Percentiles rank a stretch among this genome's conserved stretches.
phyloP scores from a whole-genome alignment of 2,888 invertebrate genomes.

The Trissolcus brochymenae region DNA sequence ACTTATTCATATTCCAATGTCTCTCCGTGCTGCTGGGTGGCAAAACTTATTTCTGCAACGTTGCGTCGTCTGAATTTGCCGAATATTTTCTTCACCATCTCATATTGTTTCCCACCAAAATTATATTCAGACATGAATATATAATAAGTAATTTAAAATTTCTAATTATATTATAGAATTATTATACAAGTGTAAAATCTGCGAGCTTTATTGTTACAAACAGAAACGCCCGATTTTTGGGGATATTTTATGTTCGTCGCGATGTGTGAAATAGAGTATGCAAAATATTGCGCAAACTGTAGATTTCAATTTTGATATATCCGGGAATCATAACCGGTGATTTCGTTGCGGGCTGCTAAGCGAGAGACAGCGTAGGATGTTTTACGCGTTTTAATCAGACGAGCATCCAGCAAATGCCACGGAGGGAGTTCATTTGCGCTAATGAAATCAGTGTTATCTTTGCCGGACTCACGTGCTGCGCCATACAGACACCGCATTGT shows the following conservation, averaged over 20 bases:
- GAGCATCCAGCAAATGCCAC: slow-evolving; percentile 63
- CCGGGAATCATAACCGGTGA: slow-evolving; percentile 26
- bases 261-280: slow-evolving; percentile 8
- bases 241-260: too few species aligned
- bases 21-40: background rate
- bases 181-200: too few species aligned
- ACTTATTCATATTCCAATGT: slow-evolving; percentile 43
- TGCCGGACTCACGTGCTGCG: slow-evolving; percentile 62
- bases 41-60: slow-evolving; percentile 46
- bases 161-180: too few species aligned
- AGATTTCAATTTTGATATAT: slow-evolving; percentile 53
- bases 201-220: too few species aligned
- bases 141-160: too few species aligned
- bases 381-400: slow-evolving; percentile 74
- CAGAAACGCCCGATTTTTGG: too few species aligned
- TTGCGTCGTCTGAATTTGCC: slow-evolving; percentile 25
- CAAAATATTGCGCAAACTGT: slow-evolving; percentile 21
- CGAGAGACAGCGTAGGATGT: slow-evolving; percentile 65
- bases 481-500: slow-evolving; percentile 37
- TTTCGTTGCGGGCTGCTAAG: slow-evolving; percentile 34
- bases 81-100: background rate
- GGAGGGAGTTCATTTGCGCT: slow-evolving; percentile 74
- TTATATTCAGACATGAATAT: too few species aligned
- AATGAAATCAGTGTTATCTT: slow-evolving; percentile 76
- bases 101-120: background rate